Percentiles rank a stretch among this genome's conserved stretches.
These are phyloP conservation scores for Machimus rusticus DNA, from an alignment of 2,888 invertebrate species.

Conservation along the genomic window DNA sequence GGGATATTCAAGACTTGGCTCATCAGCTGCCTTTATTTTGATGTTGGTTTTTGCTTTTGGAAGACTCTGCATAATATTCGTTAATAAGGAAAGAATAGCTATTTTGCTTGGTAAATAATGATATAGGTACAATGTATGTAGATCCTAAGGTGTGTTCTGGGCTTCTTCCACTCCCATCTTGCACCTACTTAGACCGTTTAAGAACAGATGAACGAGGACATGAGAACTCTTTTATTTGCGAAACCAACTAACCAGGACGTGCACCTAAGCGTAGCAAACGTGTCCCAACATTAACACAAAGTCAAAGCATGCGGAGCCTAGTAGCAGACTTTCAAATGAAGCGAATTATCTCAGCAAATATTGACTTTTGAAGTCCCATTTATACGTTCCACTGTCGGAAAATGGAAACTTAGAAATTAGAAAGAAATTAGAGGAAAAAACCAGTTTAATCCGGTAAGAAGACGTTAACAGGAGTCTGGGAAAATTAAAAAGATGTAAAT, in stretches of 20 bases:
- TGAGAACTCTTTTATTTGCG: background rate
- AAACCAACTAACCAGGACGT: background rate
- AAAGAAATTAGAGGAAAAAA: background rate
- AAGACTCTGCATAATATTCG: too few relatives aligned
- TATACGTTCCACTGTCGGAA: background rate
- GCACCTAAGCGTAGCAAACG: background rate
- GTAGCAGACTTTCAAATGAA: background rate
- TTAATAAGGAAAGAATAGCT: too few relatives aligned
- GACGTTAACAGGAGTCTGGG: background rate
- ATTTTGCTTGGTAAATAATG: too few relatives aligned
- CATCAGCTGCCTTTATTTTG: too few relatives aligned
- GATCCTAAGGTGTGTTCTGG: too few relatives aligned
- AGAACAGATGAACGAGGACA: background rate
- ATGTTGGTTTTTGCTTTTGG: too few relatives aligned
- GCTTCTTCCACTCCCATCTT: background rate
- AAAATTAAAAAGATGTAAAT: background rate
- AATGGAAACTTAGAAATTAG: background rate
- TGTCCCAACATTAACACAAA: background rate
- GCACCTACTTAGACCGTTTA: background rate
- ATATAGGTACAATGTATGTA: too few relatives aligned
- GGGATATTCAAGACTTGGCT: too few relatives aligned
- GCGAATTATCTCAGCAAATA: background rate
- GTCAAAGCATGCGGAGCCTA: background rate
- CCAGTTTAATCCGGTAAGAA: background rate
- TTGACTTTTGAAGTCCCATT: background rate